Base-by-base conservation (phyloP, 2,888 invertebrate species). In the Latheticus oryzae region DNA sequence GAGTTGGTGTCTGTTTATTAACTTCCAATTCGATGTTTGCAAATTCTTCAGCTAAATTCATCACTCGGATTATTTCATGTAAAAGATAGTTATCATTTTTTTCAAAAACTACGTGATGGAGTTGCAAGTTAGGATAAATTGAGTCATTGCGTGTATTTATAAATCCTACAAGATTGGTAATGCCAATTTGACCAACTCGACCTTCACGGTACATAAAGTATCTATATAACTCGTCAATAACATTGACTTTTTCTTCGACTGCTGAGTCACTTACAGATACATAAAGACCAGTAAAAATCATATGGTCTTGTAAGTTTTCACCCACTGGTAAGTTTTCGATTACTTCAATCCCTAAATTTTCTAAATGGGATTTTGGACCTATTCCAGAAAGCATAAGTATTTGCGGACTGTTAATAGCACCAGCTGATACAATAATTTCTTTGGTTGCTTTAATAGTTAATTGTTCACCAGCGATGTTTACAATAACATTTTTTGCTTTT, bases 381-480 rank as follows among this genome's bases (percentile, higher is more conserved):
- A 88, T 79, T 0, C 89, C 89, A 0, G 87, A 88, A 7, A 89
- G 73, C 84, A 89, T 83, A 28, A 90, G 76, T 2, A 90, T 66
- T 69, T 90, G 87, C 0, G 89, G 87, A 1, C 85, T 83, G 64
- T 84, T 87, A 40, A 90, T 80, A 1, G 86, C 80, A 2, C 90
- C 90, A 1, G 84, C 86, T 5, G 85, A 84, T 2, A 90, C 66
- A 52, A 90, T 84, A 0, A 90, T 81, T 66, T 87, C 87, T 56
- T 83, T 85, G 5, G 77, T 78, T 2, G 85, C 85, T 35, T 62
- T 66, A 5, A 71, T 59, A 1, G 58, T 70, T 1, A 77, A 33
- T 1, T 60, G 60, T 37, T 64, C 64, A 8, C 70, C 65, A 63
- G 76, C 63, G 67, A 80, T 26, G 57, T 65, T 73, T 63, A 82